These are phyloP conservation scores for Selene dorsalis DNA, from an alignment of 2,797 vertebrate species.

Conservation along the genomic window DNA sequence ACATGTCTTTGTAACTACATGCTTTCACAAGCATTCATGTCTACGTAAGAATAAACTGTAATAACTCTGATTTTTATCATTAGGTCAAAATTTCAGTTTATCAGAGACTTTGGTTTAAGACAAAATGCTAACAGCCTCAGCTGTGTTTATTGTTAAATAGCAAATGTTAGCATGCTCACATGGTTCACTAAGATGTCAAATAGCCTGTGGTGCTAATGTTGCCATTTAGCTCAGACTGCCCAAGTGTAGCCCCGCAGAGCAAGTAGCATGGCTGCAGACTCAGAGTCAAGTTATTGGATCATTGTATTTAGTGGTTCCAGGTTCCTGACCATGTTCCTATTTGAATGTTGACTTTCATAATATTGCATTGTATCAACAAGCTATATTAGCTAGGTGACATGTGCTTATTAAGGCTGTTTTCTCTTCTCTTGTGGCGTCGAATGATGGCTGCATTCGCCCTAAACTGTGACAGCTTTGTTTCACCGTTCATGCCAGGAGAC, in stretches of 20 bases:
- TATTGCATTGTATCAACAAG: conserved; percentile 2
- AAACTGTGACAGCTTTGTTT: conserved; percentile 4
- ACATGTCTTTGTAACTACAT: not conserved
- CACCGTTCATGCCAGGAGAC: not conserved
- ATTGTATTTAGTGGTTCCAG: not conserved
- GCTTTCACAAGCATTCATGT: not conserved
- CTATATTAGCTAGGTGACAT: not conserved
- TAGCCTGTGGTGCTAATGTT: too few relatives aligned
- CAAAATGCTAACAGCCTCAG: not conserved
- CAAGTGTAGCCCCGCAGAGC: too few relatives aligned
- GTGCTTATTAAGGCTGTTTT: conserved; percentile 15
- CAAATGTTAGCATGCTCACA: not conserved
- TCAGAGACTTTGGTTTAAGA: not conserved
- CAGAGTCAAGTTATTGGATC: not conserved
- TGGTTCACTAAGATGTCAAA: not conserved
- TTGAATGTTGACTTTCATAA: conserved; percentile 9
- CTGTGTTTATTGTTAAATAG: not conserved
- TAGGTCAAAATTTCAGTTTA: not conserved
- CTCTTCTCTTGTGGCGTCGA: conserved; percentile 8
- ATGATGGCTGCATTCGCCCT: not conserved
- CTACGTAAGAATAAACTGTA: not conserved
- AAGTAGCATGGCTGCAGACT: not conserved
- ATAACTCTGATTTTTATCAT: not conserved
- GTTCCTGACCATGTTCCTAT: not conserved
- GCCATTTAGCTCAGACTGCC: too few relatives aligned